Percentiles rank a stretch among this genome's conserved stretches.
Conservation (phyloP, 2,888 invertebrate species). For the Subacronicta megacephala region DNA sequence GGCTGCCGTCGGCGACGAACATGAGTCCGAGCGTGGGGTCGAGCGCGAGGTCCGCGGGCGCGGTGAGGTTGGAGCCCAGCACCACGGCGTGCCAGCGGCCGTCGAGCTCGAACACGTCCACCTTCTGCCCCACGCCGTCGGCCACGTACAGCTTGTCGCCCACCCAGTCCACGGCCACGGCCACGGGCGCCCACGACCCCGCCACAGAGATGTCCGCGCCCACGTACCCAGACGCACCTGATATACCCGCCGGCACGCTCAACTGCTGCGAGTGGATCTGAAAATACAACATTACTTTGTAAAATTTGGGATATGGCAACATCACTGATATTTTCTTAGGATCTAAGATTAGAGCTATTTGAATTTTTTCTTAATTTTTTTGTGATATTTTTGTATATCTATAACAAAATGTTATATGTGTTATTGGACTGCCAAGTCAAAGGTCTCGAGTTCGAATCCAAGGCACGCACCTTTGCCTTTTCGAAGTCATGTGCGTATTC, state of each 20-base stretch:
- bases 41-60: conserved; percentile 96
- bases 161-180: conserved; percentile 98
- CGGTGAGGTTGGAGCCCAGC: conserved; percentile 96
- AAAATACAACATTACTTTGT: background rate
- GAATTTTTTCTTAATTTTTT: too few relatives aligned
- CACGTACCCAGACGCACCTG: conserved; percentile 68
- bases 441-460: too few relatives aligned
- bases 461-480: too few relatives aligned
- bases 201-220: conserved; percentile 93
- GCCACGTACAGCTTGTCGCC: conserved; percentile 98
- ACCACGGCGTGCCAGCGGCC: conserved; percentile 97
- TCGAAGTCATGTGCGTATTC: too few relatives aligned
- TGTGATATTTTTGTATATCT: too few relatives aligned
- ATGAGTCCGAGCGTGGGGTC: conserved; percentile 97
- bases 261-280: conserved; percentile 91
- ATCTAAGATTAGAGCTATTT: too few relatives aligned
- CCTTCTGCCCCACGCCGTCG: conserved; percentile 96
- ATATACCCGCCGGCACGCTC: conserved; percentile 78
- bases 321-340: too few relatives aligned
- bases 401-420: background rate
- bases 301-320: too few relatives aligned
- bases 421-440: too few relatives aligned
- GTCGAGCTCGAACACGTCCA: conserved; percentile 97
- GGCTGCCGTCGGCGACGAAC: conserved; percentile 96
- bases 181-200: conserved; percentile 96